These are phyloP conservation scores for Druon quercuslanigerum DNA, from an alignment of 1,140 invertebrate genomes.

Conservation along the genomic window DNA sequence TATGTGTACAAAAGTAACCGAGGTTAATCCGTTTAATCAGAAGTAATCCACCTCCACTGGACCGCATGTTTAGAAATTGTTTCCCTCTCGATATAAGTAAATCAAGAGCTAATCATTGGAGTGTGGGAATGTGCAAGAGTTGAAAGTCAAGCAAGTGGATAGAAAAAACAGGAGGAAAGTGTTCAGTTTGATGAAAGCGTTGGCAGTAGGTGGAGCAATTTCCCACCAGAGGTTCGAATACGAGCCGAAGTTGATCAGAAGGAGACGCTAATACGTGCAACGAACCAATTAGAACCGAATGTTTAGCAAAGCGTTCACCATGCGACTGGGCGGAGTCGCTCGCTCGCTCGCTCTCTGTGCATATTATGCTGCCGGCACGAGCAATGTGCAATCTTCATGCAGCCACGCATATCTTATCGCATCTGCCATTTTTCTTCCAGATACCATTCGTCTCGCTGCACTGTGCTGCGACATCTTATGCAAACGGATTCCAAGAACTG, in stretches of 20 bases:
- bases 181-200: background rate
- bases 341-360: background rate
- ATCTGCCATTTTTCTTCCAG: background rate
- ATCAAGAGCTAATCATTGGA: background rate
- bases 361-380: background rate
- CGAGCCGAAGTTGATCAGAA: constrained; percentile 15
- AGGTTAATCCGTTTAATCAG: no score
- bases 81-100: no score
- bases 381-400: constrained; percentile 9
- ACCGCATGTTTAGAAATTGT: no score
- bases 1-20: no score
- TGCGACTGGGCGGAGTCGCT: constrained; percentile 27
- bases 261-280: constrained; percentile 24
- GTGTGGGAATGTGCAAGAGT: background rate
- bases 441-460: background rate
- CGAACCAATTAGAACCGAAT: constrained; percentile 31
- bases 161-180: constrained; percentile 1
- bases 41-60: no score
- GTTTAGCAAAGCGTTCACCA: constrained; percentile 27
- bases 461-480: background rate
- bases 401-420: constrained; percentile 12
- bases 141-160: background rate
- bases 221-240: constrained; percentile 20
- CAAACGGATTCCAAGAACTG: background rate
- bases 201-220: constrained; percentile 24